These are phyloP conservation scores for Girardinus metallicus DNA, from an alignment of 2,797 vertebrate species.

Conservation along the genomic window DNA sequence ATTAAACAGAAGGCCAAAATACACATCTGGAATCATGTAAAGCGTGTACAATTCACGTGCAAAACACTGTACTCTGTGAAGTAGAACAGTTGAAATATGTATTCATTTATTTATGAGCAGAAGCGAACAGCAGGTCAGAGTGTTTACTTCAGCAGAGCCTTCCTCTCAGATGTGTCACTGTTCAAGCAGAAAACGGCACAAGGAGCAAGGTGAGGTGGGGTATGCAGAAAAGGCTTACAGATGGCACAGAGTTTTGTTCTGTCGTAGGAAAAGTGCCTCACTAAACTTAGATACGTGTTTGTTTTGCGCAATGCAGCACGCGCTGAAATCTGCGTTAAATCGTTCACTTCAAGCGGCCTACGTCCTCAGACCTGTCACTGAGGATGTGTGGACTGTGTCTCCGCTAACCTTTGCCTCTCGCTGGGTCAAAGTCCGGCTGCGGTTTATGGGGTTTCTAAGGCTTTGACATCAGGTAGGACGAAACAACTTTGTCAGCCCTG, in stretches of 20 bases:
- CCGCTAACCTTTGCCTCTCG: constrained; percentile 19
- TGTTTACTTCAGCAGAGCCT: constrained; percentile 47
- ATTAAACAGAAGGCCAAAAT: not conserved
- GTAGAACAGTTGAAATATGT: constrained; percentile 39
- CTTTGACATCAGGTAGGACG: constrained; percentile 36
- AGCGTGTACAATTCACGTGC: constrained; percentile 15
- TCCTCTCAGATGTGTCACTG: constrained; percentile 39
- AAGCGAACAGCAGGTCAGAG: constrained; percentile 44
- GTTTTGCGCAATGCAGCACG: constrained; percentile 18
- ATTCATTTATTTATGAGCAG: constrained; percentile 58
- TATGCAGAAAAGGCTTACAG: constrained; percentile 11
- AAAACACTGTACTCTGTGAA: constrained; percentile 23
- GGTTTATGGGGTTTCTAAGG: constrained; percentile 31
- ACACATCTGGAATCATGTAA: constrained; percentile 17
- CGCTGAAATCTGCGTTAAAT: constrained; percentile 27
- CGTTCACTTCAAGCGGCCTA: constrained; percentile 29
- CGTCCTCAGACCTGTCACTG: constrained; percentile 11
- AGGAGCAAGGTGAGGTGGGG: constrained; percentile 13
- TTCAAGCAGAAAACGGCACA: constrained; percentile 19
- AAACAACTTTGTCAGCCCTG: constrained; percentile 16
- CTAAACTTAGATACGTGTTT: constrained; percentile 20
- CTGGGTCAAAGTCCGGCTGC: constrained; percentile 10
- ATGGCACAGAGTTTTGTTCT: not conserved
- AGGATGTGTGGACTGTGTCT: constrained; percentile 18
- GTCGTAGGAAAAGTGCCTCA: constrained; percentile 7